phyloP scores from a whole-genome alignment of 2,888 invertebrate species.

The Yponomeuta malinellus region DNA sequence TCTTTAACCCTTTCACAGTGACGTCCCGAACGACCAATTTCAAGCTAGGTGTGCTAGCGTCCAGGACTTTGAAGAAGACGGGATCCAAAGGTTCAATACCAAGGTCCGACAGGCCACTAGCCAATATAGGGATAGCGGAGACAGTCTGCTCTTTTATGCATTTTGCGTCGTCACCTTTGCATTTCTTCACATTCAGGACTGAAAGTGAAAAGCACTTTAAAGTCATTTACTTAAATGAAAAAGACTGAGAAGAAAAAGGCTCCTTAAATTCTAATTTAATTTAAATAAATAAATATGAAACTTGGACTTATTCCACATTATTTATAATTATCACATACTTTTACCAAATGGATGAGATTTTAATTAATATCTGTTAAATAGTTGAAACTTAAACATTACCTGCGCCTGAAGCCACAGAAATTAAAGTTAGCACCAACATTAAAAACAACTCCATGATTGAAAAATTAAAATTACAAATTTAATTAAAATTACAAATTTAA shows the following conservation, averaged over 20 bases:
- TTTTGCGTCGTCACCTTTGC: slow-evolving; percentile 23
- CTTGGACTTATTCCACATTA: too few species aligned
- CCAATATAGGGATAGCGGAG: slow-evolving; percentile 26
- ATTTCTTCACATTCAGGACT: slow-evolving; percentile 10
- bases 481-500: neutral
- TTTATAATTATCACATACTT: too few species aligned
- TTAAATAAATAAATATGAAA: too few species aligned
- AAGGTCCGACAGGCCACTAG: slow-evolving; percentile 27
- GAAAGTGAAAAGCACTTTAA: neutral
- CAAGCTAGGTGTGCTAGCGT: slow-evolving; percentile 26
- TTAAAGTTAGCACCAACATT: neutral
- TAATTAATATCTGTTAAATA: neutral
- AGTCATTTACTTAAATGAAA: too few species aligned
- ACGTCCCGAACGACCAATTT: slow-evolving; percentile 29
- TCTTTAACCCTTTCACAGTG: slow-evolving; percentile 23
- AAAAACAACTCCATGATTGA: neutral
- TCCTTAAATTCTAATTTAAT: too few species aligned
- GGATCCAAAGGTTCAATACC: slow-evolving; percentile 30
- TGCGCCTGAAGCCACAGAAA: neutral
- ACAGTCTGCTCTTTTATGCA: slow-evolving; percentile 30
- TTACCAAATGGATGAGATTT: neutral
- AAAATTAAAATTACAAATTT: neutral
- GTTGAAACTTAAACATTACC: neutral
- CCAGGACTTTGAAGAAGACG: slow-evolving; percentile 25
- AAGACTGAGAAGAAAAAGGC: too few species aligned